phyloP scores from a whole-genome alignment of 2,797 vertebrate genomes.

The Echeneis naucrates region DNA sequence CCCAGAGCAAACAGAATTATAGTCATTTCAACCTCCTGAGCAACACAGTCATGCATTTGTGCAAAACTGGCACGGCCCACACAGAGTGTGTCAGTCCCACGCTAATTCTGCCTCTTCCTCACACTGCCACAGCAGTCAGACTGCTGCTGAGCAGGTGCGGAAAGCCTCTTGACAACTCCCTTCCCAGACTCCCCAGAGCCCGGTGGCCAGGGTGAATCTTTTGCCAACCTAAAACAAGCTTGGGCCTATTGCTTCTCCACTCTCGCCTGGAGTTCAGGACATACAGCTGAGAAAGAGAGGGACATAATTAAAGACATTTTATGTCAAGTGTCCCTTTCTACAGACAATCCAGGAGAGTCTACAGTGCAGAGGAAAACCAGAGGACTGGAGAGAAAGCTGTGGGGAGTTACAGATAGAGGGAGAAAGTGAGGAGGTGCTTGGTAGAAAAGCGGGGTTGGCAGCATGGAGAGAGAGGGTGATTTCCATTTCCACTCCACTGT shows the following conservation, averaged over 20 bases:
- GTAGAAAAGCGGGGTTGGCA: conserved; percentile 37
- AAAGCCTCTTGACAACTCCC: conserved; percentile 82
- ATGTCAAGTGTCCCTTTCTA: conserved; percentile 89
- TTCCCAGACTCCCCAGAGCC: conserved; percentile 76
- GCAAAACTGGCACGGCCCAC: conserved; percentile 65
- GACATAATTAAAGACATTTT: conserved; percentile 92
- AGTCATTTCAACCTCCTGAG: conserved; percentile 41
- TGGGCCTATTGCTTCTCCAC: conserved; percentile 78
- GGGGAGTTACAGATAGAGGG: conserved; percentile 58
- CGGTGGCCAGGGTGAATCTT: conserved; percentile 74
- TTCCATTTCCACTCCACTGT: conserved; percentile 70
- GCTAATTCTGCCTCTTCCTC: conserved; percentile 56
- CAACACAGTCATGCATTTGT: conserved; percentile 64
- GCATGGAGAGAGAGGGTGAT: conserved; percentile 56
- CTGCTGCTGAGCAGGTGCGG: conserved; percentile 80
- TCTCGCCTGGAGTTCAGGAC: conserved; percentile 80
- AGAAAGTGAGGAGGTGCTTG: conserved; percentile 61
- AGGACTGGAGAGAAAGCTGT: conserved; percentile 48
- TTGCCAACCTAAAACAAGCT: conserved; percentile 84
- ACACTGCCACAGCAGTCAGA: conserved; percentile 71
- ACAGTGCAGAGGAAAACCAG: conserved; percentile 53
- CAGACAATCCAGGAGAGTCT: conserved; percentile 75
- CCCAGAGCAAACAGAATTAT: conserved; percentile 28
- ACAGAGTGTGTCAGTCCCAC: conserved; percentile 64
- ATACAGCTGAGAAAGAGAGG: conserved; percentile 80